phyloP scores from a whole-genome alignment of 2,797 vertebrate genomes.

The Oreochromis grahami region DNA sequence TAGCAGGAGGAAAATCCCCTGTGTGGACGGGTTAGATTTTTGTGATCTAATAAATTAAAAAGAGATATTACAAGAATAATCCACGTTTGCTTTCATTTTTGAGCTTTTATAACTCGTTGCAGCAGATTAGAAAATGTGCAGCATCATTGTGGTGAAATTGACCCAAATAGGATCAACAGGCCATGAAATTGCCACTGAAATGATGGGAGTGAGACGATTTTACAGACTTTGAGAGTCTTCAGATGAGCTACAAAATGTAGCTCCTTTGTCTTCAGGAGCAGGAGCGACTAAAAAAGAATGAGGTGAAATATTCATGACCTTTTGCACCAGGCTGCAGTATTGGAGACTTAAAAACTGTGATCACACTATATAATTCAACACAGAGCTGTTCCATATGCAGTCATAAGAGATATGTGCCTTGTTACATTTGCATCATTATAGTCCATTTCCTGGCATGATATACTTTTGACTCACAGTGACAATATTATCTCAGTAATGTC shows the following conservation, averaged over 20 bases:
- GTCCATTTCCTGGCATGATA: neutral
- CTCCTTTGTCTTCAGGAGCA: neutral
- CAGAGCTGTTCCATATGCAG: neutral
- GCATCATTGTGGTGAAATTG: constrained; percentile 20
- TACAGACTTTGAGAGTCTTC: neutral
- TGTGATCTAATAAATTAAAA: neutral
- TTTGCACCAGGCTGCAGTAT: neutral
- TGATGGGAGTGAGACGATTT: neutral
- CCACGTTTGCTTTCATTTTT: neutral
- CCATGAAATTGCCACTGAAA: constrained; percentile 38
- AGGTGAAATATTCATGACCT: neutral
- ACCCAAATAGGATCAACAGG: constrained; percentile 42
- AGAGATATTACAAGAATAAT: neutral
- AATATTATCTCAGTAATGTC: neutral
- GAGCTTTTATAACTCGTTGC: neutral
- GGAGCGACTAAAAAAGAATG: neutral
- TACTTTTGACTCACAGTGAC: neutral
- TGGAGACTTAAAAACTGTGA: neutral
- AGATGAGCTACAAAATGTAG: constrained; percentile 1
- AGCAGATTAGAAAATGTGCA: constrained; percentile 11
- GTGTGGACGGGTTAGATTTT: neutral
- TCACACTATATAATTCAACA: neutral
- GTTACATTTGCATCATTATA: neutral
- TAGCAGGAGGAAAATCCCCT: neutral
- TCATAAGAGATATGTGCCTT: neutral